Base-by-base conservation (phyloP, 2,888 invertebrate species). In the Dendrolimus pini region DNA sequence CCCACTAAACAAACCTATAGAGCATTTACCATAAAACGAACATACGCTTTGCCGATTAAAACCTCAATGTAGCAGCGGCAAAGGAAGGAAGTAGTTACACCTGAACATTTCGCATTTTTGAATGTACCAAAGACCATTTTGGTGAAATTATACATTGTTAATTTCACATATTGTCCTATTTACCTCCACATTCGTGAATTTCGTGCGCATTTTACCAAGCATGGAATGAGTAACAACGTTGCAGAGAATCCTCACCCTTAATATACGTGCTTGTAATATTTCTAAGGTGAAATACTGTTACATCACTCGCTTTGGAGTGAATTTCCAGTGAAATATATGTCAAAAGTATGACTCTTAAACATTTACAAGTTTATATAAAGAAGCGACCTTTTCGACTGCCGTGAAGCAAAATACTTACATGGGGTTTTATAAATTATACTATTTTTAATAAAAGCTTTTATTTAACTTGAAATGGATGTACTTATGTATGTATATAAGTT, bases 91-190 rank as follows among this genome's bases (percentile, higher is more conserved):
- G 12, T 47, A 47, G 47, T 47, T 47, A 47, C 6, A 30, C 12
- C 47, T 47, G 12, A 47, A 47, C 9, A 47, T 47, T 47, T 47
- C 47, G 30, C 65, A 68, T 70, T 70, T 67, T 65, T 66, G 66
- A 64, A 63, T 42, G 53, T 54, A 57, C 54, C 54, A 58, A 54
- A 56, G 55, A 58, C 56, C 60, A 58, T 62, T 61, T 52, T 55
- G 14, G 52, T 42, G 55, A 62, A 60, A 62, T 62, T 59, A 60
- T 60, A 59, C 57, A 60, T 52, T 56, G 57, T 62, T 62, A 62
- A 62, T 62, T 60, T 55, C 56, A 41, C 58, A 54, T 57, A 57
- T 59, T 58, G 56, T 58, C 61, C 58, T 59, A 58, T 60, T 59
- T 59, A 59, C 56, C 53, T 53, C 41, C 41, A 53, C 53, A 53